Percentiles rank a stretch among this genome's conserved stretches.
Evolutionary conservation across 2,797 vertebrate genomes (phyloP).

Genomic region (Argentina silus): DNA sequence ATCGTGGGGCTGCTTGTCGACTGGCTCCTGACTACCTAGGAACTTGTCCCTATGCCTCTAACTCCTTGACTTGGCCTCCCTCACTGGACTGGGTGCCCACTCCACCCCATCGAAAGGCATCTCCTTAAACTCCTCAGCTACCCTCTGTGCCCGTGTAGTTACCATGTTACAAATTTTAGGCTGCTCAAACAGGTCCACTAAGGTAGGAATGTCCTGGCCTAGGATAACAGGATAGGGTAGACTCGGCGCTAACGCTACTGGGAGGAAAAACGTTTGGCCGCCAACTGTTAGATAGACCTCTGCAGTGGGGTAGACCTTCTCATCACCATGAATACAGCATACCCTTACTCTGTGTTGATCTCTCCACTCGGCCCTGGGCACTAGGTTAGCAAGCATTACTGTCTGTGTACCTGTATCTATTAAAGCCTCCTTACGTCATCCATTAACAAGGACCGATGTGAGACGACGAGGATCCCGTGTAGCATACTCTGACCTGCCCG

Average conservation of each 20-base stretch:
- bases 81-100: no score
- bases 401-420: slow-evolving; percentile 27
- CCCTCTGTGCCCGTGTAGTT: no score
- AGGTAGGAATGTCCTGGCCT: slow-evolving; percentile 26
- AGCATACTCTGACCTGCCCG: not conserved
- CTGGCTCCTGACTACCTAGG: no score
- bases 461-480: not conserved
- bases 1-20: no score
- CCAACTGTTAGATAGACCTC: slow-evolving; percentile 51
- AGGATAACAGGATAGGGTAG: slow-evolving; percentile 22
- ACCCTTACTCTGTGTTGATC: not conserved
- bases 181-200: not conserved
- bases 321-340: slow-evolving; percentile 17
- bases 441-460: slow-evolving; percentile 14
- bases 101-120: no score
- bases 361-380: slow-evolving; percentile 5
- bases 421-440: slow-evolving; percentile 7
- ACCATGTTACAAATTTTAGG: no score
- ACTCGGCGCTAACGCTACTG: slow-evolving; percentile 1
- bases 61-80: no score
- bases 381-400: slow-evolving; percentile 6
- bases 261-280: slow-evolving; percentile 16
- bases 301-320: slow-evolving; percentile 26
- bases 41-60: no score
- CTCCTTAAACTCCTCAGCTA: no score